Conservation (phyloP, 2,797 vertebrate species). For the Hipposideros larvatus region DNA sequence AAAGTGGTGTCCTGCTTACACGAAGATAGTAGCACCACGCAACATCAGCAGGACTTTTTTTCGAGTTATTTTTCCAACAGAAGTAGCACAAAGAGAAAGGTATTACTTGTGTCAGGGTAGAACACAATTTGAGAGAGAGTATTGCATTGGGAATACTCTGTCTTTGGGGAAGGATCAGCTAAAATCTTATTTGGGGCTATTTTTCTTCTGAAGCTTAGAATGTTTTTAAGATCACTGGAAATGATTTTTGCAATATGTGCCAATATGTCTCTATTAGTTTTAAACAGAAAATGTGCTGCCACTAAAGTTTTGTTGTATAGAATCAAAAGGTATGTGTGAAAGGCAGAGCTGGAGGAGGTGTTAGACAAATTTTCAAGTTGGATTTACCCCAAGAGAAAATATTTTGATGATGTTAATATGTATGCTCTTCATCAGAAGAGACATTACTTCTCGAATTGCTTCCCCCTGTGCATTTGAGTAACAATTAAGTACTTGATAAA, state of each 20-base stretch:
- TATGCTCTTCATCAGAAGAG: slow-evolving; percentile 27
- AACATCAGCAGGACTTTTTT: not conserved
- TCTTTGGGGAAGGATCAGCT: not conserved
- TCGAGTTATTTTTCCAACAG: not conserved
- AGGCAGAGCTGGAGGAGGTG: not conserved
- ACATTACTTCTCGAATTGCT: slow-evolving; percentile 33
- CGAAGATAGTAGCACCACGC: not conserved
- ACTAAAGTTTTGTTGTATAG: not conserved
- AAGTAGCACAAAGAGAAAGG: not conserved
- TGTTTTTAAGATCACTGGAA: not conserved
- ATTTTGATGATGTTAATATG: slow-evolving; percentile 57
- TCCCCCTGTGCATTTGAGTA: slow-evolving; percentile 10
- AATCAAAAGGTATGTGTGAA: slow-evolving; percentile 28
- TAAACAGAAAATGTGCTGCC: not conserved
- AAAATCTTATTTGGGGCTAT: not conserved
- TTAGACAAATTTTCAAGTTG: slow-evolving; percentile 49
- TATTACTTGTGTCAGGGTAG: not conserved
- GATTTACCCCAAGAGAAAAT: slow-evolving; percentile 34
- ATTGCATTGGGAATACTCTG: not conserved
- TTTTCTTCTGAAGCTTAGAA: slow-evolving; percentile 33
- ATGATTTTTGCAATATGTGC: not conserved
- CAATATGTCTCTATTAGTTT: not conserved
- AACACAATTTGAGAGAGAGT: not conserved
- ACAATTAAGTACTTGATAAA: slow-evolving; percentile 41
- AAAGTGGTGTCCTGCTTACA: not conserved